phyloP scores from a whole-genome alignment of 2,797 vertebrate genomes.

The Macropodus opercularis region DNA sequence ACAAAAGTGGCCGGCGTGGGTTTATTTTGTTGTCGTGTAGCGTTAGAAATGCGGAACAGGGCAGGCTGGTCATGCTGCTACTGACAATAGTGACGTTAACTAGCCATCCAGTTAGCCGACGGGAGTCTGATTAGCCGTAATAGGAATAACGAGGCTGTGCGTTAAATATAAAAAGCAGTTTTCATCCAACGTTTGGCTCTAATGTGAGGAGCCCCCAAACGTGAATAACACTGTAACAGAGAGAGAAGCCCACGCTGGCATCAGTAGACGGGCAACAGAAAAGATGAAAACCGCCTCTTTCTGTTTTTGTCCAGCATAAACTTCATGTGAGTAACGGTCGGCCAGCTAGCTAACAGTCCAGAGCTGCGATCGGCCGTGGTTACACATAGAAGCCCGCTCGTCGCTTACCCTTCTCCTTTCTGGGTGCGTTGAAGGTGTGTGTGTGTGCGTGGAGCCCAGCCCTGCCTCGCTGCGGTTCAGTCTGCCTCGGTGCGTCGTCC shows the following conservation, averaged over 20 bases:
- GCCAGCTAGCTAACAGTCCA: neutral
- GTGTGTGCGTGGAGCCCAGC: constrained; percentile 54
- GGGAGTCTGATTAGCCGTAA: constrained; percentile 36
- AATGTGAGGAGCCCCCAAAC: neutral
- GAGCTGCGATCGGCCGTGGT: neutral
- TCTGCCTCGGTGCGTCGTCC: constrained; percentile 53
- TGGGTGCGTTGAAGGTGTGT: constrained; percentile 16
- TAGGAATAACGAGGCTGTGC: neutral
- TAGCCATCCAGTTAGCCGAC: constrained; percentile 54
- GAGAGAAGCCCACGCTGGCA: constrained; percentile 14
- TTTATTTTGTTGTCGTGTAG: constrained; percentile 33
- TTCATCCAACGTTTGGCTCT: neutral
- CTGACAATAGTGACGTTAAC: constrained; percentile 63
- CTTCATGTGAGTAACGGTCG: constrained; percentile 40
- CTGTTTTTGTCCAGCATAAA: constrained; percentile 21
- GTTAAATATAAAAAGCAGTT: neutral
- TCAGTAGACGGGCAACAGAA: constrained; percentile 33
- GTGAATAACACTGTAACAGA: constrained; percentile 4
- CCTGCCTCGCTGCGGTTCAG: constrained; percentile 58
- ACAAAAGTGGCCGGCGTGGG: constrained; percentile 2
- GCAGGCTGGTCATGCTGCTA: constrained; percentile 56
- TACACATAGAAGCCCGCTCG: constrained; percentile 7
- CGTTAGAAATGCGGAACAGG: constrained; percentile 62
- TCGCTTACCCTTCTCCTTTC: constrained; percentile 58
- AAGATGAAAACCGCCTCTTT: constrained; percentile 30